Conservation (phyloP, 2,113 vertebrate species). For the Macheiramphus alcinus region DNA sequence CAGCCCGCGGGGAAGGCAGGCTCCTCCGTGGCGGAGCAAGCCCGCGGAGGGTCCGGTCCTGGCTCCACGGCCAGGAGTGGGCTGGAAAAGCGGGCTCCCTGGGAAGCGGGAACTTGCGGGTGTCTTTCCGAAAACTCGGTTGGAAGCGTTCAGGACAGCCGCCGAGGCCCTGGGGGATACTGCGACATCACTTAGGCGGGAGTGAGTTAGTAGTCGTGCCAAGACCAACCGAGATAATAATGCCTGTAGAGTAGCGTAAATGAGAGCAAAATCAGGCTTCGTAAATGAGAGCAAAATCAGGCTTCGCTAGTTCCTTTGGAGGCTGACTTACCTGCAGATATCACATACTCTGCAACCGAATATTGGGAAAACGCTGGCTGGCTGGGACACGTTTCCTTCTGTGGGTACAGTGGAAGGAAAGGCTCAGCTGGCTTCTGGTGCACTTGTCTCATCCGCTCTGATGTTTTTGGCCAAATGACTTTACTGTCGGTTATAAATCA, state of each 20-base stretch:
- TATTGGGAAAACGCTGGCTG: neutral
- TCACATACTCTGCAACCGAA: neutral
- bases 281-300: neutral
- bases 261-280: neutral
- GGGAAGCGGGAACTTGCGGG: neutral
- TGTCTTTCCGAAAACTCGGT: neutral
- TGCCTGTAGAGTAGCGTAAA: neutral
- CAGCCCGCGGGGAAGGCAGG: neutral
- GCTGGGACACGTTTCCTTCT: neutral
- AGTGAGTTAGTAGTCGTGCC: neutral
- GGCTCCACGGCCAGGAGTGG: neutral
- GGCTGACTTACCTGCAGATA: neutral
- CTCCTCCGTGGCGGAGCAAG: too few relatives aligned
- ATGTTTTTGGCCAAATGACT: conserved; percentile 42
- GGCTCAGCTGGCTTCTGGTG: neutral
- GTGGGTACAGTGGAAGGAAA: neutral
- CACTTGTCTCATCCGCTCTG: neutral
- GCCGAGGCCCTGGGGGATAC: neutral
- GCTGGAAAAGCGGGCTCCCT: neutral
- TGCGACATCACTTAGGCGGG: neutral
- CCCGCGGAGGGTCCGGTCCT: neutral
- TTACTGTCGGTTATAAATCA: conserved; percentile 51
- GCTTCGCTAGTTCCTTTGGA: neutral
- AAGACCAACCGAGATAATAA: neutral
- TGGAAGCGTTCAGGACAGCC: neutral